These are phyloP conservation scores for Temnopleurus reevesii DNA, from an alignment of 53 echinoderm and acorn worm species.

Conservation along the genomic window DNA sequence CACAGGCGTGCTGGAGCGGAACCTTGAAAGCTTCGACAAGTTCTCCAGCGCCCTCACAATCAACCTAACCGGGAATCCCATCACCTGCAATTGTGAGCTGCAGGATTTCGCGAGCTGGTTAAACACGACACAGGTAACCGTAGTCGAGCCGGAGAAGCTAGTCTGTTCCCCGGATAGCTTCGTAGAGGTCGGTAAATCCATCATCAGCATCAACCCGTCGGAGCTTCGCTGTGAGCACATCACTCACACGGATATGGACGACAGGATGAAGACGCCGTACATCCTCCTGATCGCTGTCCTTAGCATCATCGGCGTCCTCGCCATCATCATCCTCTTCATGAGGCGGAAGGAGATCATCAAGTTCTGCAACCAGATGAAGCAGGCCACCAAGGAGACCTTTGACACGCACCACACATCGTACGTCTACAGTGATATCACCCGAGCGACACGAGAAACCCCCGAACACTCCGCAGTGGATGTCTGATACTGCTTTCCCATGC, in stretches of 20 bases:
- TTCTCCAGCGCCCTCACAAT: conserved; percentile 57
- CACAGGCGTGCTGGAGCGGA: conserved; percentile 25
- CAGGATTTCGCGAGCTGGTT: conserved; percentile 71
- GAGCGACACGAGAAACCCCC: conserved; percentile 76
- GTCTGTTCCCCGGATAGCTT: conserved; percentile 46
- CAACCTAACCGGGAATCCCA: conserved; percentile 72
- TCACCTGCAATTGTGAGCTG: conserved; percentile 72
- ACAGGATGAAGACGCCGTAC: conserved; percentile 62
- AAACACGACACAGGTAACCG: conserved; percentile 48
- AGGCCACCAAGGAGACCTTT: conserved; percentile 80
- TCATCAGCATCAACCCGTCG: neutral
- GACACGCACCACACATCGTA: conserved; percentile 72
- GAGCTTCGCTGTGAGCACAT: conserved; percentile 47
- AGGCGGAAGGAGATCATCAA: conserved; percentile 73
- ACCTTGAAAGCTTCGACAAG: conserved; percentile 42
- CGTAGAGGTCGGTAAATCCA: neutral
- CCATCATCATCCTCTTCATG: conserved; percentile 80
- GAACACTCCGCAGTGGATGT: conserved; percentile 82
- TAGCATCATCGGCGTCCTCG: conserved; percentile 74
- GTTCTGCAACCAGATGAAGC: conserved; percentile 70
- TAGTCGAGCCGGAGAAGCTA: conserved; percentile 55
- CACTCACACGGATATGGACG: neutral
- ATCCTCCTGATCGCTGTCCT: conserved; percentile 78
- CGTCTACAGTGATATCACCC: conserved; percentile 79
- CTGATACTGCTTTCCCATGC: conserved; percentile 40